Conservation (phyloP, 2,888 invertebrate genomes). For the Eucera pruinosa region DNA sequence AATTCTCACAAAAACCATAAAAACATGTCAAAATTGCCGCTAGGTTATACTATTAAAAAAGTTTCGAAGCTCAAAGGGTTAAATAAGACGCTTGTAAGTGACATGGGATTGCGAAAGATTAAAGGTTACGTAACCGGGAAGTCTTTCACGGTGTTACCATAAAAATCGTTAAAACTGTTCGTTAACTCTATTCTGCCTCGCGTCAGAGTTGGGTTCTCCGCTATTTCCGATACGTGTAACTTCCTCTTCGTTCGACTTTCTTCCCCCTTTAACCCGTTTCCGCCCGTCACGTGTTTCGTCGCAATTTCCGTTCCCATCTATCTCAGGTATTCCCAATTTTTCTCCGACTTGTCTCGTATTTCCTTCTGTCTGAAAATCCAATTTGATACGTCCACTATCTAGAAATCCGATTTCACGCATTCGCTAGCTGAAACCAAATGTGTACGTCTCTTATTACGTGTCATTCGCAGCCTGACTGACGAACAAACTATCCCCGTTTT, state of each 20-base stretch:
- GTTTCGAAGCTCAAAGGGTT: too few relatives aligned
- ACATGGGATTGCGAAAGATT: too few relatives aligned
- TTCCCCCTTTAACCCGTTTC: neutral
- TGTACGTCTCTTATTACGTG: conserved; percentile 26
- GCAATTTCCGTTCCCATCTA: conserved; percentile 68
- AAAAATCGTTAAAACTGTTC: conserved; percentile 28
- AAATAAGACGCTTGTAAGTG: too few relatives aligned
- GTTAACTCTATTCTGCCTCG: conserved; percentile 28
- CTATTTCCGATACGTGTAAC: conserved; percentile 55
- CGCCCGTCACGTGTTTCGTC: conserved; percentile 56
- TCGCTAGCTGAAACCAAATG: conserved; percentile 43
- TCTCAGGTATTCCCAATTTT: conserved; percentile 59
- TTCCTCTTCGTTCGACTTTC: neutral
- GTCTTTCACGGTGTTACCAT: neutral
- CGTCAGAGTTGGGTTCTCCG: neutral
- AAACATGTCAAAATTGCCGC: too few relatives aligned
- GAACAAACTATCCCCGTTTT: neutral
- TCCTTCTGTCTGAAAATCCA: conserved; percentile 60
- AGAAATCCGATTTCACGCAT: conserved; percentile 54
- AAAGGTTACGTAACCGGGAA: neutral
- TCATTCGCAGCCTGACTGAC: conserved; percentile 15
- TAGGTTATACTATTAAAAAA: too few relatives aligned
- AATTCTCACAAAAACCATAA: too few relatives aligned
- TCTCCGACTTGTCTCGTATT: conserved; percentile 53
- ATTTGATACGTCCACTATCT: conserved; percentile 60